Evolutionary conservation across 2,888 invertebrate species (phyloP).

Genomic region (Odontocerum albicorne): DNA sequence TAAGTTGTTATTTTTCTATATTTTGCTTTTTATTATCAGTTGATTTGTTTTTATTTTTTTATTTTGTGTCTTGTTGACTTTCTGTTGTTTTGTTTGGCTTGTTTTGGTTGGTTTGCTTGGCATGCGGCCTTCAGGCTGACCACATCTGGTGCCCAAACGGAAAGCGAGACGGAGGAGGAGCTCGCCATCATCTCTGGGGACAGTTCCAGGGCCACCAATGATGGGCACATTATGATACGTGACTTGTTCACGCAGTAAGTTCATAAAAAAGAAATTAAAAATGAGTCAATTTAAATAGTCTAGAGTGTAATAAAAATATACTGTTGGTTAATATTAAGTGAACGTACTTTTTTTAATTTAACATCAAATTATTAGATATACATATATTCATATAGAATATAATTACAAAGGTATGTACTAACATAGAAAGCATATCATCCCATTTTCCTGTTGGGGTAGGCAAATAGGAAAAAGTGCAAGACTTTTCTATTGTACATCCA

Average conservation of each 20-base stretch:
- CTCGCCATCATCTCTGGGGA: slow-evolving; percentile 51
- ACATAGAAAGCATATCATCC: too few species aligned
- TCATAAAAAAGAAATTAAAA: too few species aligned
- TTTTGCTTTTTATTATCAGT: slow-evolving; percentile 3
- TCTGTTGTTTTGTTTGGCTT: slow-evolving; percentile 12
- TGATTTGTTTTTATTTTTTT: slow-evolving; percentile 25
- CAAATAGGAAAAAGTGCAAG: too few species aligned
- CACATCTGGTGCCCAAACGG: slow-evolving; percentile 60
- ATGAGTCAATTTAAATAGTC: too few species aligned
- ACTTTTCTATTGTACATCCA: too few species aligned
- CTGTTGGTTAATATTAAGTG: too few species aligned
- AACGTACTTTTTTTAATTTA: too few species aligned
- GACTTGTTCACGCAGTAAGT: slow-evolving; percentile 33
- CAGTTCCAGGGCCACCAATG: slow-evolving; percentile 49
- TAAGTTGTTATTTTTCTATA: slow-evolving; percentile 23
- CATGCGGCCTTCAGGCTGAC: slow-evolving; percentile 48
- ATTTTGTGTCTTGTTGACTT: slow-evolving; percentile 10
- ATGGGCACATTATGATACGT: slow-evolving; percentile 56
- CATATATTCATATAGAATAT: too few species aligned
- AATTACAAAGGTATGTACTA: too few species aligned
- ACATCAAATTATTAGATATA: too few species aligned
- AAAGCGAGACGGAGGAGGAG: slow-evolving; percentile 78
- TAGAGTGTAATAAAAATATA: too few species aligned
- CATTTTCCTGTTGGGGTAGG: too few species aligned
- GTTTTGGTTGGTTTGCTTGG: slow-evolving; percentile 1